phyloP scores from a whole-genome alignment of 2,113 vertebrate species.

The Apistogramma diplotaenia region DNA sequence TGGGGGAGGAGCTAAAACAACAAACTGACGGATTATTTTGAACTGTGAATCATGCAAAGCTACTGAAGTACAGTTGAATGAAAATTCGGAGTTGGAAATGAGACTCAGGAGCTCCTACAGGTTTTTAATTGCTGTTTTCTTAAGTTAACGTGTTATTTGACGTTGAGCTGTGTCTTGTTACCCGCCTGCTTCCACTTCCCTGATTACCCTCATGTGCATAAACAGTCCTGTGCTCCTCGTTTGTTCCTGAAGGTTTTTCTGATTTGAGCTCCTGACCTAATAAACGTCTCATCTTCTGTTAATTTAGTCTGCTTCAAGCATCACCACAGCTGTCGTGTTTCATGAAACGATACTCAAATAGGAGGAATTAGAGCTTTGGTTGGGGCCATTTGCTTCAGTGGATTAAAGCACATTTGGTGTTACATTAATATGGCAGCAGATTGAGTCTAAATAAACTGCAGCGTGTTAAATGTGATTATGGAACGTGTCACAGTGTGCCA shows the following conservation, averaged over 20 bases:
- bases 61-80: background rate
- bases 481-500: background rate
- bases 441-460: background rate
- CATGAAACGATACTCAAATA: background rate
- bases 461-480: background rate
- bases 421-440: background rate
- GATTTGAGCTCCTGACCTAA: background rate
- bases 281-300: background rate
- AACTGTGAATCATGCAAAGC: background rate
- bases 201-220: background rate
- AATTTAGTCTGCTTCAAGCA: background rate
- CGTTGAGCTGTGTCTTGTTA: background rate
- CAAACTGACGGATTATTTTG: background rate
- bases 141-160: no score
- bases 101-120: no score
- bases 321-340: background rate
- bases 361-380: background rate
- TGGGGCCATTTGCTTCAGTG: background rate
- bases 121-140: no score
- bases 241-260: background rate
- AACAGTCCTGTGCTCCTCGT: background rate
- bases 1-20: background rate
- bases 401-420: background rate
- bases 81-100: background rate
- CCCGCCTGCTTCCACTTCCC: background rate